Conservation (phyloP, 23 tunicate genomes). For the Styela plicata region DNA sequence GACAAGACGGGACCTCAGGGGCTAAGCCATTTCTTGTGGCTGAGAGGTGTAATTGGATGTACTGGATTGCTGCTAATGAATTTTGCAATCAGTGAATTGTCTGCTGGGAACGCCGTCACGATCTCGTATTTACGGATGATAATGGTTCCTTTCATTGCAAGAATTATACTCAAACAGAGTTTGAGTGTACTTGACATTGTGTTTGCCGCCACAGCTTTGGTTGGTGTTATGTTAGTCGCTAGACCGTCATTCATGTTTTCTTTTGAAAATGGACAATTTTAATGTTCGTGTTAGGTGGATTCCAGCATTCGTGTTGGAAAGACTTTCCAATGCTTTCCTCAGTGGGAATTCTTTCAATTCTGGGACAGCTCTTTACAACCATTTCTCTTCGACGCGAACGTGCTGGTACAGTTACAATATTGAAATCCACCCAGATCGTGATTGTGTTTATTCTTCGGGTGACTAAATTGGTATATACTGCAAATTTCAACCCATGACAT, state of each 20-base stretch:
- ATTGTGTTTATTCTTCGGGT: constrained; percentile 59
- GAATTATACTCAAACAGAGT: constrained; percentile 33
- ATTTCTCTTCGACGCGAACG: constrained; percentile 53
- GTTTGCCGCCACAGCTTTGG: constrained; percentile 31
- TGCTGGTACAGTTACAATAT: constrained; percentile 49
- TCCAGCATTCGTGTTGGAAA: constrained; percentile 43
- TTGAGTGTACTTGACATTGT: constrained; percentile 38
- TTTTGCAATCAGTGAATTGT: constrained; percentile 32
- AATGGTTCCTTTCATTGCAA: constrained; percentile 32
- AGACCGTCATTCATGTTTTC: constrained; percentile 53
- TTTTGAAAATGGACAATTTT: constrained; percentile 14
- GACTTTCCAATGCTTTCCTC: constrained; percentile 38
- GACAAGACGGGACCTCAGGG: constrained; percentile 54
- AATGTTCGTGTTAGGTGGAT: neutral
- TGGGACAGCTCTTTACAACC: constrained; percentile 48
- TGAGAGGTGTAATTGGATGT: constrained; percentile 50
- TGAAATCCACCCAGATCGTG: constrained; percentile 58
- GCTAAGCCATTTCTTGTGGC: constrained; percentile 27
- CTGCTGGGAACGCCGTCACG: constrained; percentile 68
- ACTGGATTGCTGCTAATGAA: constrained; percentile 38
- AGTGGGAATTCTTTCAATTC: constrained; percentile 42
- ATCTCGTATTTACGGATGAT: constrained; percentile 37
- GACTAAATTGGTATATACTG: no score
- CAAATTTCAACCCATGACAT: no score
- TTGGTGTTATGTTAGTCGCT: constrained; percentile 48